These are phyloP conservation scores for Gadopsis marmoratus DNA, from an alignment of 2,797 vertebrate genomes.

Conservation along the genomic window DNA sequence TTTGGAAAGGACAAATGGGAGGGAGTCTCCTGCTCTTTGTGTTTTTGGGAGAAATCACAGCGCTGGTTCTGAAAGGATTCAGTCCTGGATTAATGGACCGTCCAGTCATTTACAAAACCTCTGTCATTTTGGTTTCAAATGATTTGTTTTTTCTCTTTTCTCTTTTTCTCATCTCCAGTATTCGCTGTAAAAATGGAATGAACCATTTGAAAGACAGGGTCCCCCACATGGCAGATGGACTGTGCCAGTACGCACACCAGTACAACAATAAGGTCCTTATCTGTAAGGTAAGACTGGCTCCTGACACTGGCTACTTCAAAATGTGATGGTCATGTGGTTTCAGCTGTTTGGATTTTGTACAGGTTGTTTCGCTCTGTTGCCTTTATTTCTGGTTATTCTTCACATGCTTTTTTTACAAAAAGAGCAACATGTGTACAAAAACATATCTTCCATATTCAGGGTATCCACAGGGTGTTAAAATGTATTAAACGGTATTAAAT, in stretches of 20 bases:
- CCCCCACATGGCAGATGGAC: slow-evolving; percentile 83
- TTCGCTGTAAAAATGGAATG: slow-evolving; percentile 89
- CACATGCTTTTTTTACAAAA: neutral
- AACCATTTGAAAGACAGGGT: slow-evolving; percentile 86
- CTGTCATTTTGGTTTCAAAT: neutral
- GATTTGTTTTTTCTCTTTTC: slow-evolving; percentile 3
- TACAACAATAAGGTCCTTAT: slow-evolving; percentile 90
- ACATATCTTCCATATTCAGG: neutral
- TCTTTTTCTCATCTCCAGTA: slow-evolving; percentile 63
- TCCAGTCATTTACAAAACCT: neutral
- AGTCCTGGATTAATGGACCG: neutral
- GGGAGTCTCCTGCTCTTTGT: neutral
- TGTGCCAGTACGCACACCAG: slow-evolving; percentile 87
- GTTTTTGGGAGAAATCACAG: neutral
- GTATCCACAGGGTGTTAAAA: too few relatives aligned
- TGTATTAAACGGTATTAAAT: too few relatives aligned
- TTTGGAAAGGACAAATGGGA: neutral
- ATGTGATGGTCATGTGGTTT: neutral
- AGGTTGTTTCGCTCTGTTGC: neutral
- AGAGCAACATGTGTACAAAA: neutral
- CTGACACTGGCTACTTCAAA: neutral
- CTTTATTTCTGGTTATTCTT: neutral
- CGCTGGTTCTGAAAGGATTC: neutral
- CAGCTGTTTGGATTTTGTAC: neutral
- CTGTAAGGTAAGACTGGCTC: slow-evolving; percentile 83